These are phyloP conservation scores for Neotoxoptera formosana DNA, from an alignment of 1,140 invertebrate genomes.

Conservation along the genomic window DNA sequence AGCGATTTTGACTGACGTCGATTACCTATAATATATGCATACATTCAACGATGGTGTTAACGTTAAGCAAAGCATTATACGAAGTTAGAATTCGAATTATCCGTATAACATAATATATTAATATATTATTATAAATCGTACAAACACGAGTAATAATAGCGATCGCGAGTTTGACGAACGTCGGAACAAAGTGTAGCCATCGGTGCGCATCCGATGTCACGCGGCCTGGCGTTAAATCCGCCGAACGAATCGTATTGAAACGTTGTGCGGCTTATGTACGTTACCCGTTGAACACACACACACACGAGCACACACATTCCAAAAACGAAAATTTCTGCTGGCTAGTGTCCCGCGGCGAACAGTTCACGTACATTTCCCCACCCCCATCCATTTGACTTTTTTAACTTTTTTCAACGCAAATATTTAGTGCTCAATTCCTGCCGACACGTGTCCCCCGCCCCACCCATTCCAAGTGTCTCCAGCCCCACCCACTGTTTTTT, in stretches of 20 bases:
- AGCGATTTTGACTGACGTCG: slow-evolving; percentile 6
- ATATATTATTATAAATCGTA: no score
- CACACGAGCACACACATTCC: not conserved
- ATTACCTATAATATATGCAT: not conserved
- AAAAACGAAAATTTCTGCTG: not conserved
- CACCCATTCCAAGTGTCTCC: no score
- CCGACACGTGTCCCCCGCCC: no score
- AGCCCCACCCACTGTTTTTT: no score
- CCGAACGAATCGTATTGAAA: not conserved
- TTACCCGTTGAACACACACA: not conserved
- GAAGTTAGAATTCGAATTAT: not conserved
- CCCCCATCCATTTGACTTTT: no score
- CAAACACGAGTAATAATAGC: not conserved
- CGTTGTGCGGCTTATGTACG: not conserved
- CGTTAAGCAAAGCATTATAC: not conserved
- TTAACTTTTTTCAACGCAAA: no score
- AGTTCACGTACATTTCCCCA: no score
- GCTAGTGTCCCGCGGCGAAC: no score
- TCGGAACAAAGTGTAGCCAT: not conserved
- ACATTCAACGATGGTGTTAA: not conserved
- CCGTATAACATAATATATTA: not conserved
- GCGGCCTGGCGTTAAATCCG: not conserved
- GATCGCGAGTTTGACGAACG: not conserved
- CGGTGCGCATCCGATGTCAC: not conserved
- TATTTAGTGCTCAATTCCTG: no score